Evolutionary conservation across 2,888 invertebrate genomes (phyloP).

Genomic region (Nomada lathburiana): DNA sequence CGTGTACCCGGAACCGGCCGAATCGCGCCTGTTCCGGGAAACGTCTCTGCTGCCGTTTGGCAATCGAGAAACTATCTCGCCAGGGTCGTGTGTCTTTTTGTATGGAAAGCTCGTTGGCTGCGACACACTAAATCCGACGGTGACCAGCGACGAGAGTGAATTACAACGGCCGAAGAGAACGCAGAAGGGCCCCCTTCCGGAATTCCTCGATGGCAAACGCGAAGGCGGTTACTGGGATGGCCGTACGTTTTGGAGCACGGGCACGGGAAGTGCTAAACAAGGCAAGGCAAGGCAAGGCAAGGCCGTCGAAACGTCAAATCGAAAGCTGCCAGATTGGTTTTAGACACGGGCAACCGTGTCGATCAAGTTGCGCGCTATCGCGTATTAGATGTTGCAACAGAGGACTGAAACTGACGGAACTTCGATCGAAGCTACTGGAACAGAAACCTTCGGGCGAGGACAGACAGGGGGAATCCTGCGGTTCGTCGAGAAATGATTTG

Average conservation of each 20-base stretch:
- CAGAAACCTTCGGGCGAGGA: no score
- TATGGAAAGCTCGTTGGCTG: conserved; percentile 13
- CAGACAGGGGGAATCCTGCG: no score
- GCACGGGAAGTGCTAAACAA: conserved; percentile 12
- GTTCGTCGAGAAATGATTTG: background rate
- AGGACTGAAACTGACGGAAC: background rate
- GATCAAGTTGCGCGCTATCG: background rate
- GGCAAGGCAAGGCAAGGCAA: conserved; percentile 18
- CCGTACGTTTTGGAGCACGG: background rate
- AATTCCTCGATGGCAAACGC: conserved; percentile 1
- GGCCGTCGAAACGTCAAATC: conserved; percentile 16
- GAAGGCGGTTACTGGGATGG: background rate
- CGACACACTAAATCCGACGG: background rate
- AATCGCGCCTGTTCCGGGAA: conserved; percentile 36
- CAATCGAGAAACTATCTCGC: conserved; percentile 16
- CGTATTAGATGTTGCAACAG: background rate
- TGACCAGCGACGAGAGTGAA: conserved; percentile 18
- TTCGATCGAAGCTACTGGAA: no score
- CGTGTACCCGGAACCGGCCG: background rate
- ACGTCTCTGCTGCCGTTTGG: background rate
- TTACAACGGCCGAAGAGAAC: conserved; percentile 15
- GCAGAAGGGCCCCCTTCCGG: conserved; percentile 37
- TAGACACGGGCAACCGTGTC: background rate
- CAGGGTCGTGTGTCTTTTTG: conserved; percentile 15
- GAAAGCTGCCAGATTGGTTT: conserved; percentile 19